These are phyloP conservation scores for Paradoxurus hermaphroditus DNA, from an alignment of 2,113 vertebrate genomes.

Conservation along the genomic window DNA sequence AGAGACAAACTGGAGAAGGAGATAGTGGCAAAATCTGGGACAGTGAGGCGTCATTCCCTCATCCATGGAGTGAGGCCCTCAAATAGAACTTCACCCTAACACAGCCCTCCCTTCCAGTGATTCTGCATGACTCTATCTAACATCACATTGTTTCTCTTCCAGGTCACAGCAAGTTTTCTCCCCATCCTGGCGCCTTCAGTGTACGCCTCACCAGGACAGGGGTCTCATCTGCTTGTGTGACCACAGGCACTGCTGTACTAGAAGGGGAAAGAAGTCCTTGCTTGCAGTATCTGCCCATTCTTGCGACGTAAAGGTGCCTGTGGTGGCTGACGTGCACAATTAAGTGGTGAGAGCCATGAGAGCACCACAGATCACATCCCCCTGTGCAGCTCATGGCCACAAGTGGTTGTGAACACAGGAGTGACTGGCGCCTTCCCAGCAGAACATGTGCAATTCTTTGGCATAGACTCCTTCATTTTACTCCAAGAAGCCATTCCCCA, in stretches of 20 bases:
- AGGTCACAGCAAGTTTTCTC: not conserved
- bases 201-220: not conserved
- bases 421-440: accelerated
- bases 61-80: too few species aligned
- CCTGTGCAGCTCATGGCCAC: accelerated
- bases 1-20: not conserved
- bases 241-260: not conserved
- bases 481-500: not conserved
- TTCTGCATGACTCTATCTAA: too few species aligned
- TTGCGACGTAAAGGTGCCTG: not conserved
- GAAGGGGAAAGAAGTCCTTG: not conserved
- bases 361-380: accelerated
- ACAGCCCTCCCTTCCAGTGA: not conserved
- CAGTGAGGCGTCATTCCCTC: accelerated
- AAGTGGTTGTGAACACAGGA: too few species aligned
- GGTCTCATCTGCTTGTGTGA: not conserved
- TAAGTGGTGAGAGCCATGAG: not conserved
- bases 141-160: accelerated
- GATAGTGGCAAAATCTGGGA: accelerated
- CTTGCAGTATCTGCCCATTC: not conserved
- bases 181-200: not conserved
- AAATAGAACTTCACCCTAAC: accelerated
- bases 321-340: accelerated
- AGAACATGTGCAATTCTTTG: accelerated
- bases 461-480: not conserved